phyloP scores from a whole-genome alignment of 2,797 vertebrate genomes.

The Coracias cyanogaster region DNA sequence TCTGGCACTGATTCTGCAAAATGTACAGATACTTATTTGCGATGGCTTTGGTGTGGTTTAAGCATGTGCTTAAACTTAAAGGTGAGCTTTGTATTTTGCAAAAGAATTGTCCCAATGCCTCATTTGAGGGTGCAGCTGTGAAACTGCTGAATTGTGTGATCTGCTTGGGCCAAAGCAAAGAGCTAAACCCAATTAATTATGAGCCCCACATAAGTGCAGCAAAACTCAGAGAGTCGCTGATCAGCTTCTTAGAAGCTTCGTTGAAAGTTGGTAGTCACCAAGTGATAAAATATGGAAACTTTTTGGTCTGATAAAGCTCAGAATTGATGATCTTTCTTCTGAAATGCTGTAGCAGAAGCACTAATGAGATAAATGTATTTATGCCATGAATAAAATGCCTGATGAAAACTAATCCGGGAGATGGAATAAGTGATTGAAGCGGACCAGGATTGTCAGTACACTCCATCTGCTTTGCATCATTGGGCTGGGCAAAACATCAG shows the following conservation, averaged over 20 bases:
- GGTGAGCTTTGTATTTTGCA: neutral
- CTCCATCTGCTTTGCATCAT: conserved; percentile 73
- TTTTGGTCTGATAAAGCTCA: conserved; percentile 5
- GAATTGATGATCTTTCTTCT: conserved; percentile 4
- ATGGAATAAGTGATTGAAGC: conserved; percentile 28
- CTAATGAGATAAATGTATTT: conserved; percentile 58
- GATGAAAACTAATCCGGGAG: conserved; percentile 54
- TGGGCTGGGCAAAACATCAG: conserved; percentile 68
- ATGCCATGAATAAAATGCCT: conserved; percentile 38
- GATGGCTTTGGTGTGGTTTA: neutral
- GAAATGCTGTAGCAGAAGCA: neutral
- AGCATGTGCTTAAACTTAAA: neutral
- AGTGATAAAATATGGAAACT: neutral
- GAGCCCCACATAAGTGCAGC: neutral
- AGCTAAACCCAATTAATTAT: neutral
- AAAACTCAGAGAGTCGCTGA: neutral
- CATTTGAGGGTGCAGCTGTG: neutral
- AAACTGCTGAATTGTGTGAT: neutral
- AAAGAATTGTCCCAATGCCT: neutral
- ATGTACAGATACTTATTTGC: neutral
- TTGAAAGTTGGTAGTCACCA: conserved; percentile 6
- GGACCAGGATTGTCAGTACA: conserved; percentile 54
- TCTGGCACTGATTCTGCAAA: neutral
- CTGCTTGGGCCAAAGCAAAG: neutral
- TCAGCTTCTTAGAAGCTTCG: neutral